Evolutionary conservation across 1,140 invertebrate genomes (phyloP), one percentile per base, ranked within the genome.

Genomic region (Vanessa tameamea): DNA sequence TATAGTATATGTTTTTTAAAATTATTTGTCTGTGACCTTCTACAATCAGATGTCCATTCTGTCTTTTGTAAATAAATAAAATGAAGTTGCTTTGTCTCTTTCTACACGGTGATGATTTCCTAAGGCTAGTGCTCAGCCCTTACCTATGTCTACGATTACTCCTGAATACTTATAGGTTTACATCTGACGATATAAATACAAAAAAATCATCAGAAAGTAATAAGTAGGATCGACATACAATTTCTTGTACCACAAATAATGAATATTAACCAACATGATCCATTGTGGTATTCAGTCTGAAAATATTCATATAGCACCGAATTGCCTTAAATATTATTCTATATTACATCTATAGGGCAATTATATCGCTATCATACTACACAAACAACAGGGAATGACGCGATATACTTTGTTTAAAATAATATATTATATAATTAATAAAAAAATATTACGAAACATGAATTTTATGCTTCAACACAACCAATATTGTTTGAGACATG

Each of bases 321-420:
- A 84, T 82, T 81, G 75, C 73, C 83, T 87, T 90, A 87, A 15
- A 84, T 79, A 85, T 84, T 84, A 86, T 76, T 78, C 81, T 82
- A 87, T 57, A 82, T 78, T 84, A 84, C 69, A 87, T 78, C 82
- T 88, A 86, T 69, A 73, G 86, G 80, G 80, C 78, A 82, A 82
- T 71, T 78, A 84, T 85, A 89, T 89, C 86, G 86, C 88, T 87
- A 90, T 88, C 88, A 87, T 73, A 85, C 78, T 85, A 89, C 72
- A 77, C 26, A 16, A 87, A 84, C 73, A 82, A 79, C 77, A 83
- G 86, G 88, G 88, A 90, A 90, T 90, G 88, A 89, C 83, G 87
- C 88, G 84, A 90, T 86, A 87, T 77, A 31, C 0, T 64, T 48
- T 55, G 23, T n/a, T 43, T n/a, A 59, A 50, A 59, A 69, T n/a